phyloP scores from a whole-genome alignment of 2,797 vertebrate species.

The Helostoma temminkii region DNA sequence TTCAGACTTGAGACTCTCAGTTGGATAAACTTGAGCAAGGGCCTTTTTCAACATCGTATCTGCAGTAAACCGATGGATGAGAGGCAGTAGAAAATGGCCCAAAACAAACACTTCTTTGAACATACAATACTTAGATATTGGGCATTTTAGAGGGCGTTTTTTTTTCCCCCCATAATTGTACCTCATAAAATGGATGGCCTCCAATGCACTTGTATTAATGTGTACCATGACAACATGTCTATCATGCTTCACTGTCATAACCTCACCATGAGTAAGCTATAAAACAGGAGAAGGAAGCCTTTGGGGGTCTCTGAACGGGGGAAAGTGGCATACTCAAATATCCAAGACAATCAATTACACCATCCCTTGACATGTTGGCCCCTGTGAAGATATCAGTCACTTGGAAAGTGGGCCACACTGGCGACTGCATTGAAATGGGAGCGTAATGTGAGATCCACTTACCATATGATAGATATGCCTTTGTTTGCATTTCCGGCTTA shows the following conservation, averaged over 20 bases:
- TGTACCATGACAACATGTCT: conserved; percentile 41
- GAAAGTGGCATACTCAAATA: conserved; percentile 88
- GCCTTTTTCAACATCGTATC: conserved; percentile 12
- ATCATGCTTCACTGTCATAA: conserved; percentile 55
- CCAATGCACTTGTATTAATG: conserved; percentile 20
- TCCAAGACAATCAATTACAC: conserved; percentile 92
- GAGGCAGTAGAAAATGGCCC: conserved; percentile 8
- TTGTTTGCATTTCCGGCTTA: conserved; percentile 84
- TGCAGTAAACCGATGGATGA: neutral
- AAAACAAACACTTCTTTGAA: conserved; percentile 7
- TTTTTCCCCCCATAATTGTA: neutral
- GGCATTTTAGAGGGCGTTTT: neutral
- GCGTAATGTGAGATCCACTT: conserved; percentile 90
- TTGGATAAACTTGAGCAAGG: conserved; percentile 54
- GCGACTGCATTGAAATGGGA: conserved; percentile 86
- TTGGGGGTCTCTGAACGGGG: conserved; percentile 79
- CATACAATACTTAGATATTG: neutral
- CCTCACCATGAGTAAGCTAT: conserved; percentile 51
- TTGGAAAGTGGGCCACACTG: conserved; percentile 92
- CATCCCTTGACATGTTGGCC: conserved; percentile 89
- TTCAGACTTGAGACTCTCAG: conserved; percentile 60
- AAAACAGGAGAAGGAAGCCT: conserved; percentile 65
- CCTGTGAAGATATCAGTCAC: conserved; percentile 93
- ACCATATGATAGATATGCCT: conserved; percentile 93
- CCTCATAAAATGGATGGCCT: conserved; percentile 29